Conservation (phyloP, 2,797 vertebrate genomes). For the Triplophysa yarkandensis region DNA sequence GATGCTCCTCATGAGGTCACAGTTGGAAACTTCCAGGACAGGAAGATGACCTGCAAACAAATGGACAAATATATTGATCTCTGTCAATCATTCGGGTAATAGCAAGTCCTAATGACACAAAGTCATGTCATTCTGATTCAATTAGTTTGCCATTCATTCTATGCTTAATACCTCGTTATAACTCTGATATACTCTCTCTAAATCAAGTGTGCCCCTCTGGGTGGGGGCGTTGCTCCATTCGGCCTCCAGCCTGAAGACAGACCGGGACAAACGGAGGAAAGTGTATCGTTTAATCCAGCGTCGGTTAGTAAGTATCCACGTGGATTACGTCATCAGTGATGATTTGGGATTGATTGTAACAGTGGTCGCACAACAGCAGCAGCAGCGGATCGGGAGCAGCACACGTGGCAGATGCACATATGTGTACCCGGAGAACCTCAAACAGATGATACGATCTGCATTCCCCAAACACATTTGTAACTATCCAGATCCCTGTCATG, state of each 20-base stretch:
- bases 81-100: conserved; percentile 70
- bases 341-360: background rate
- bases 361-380: conserved; percentile 53
- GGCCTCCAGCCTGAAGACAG: conserved; percentile 63
- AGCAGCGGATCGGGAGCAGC: conserved; percentile 61
- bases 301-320: conserved; percentile 66
- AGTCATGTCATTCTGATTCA: background rate
- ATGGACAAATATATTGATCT: conserved; percentile 66
- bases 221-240: conserved; percentile 67
- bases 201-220: conserved; percentile 73
- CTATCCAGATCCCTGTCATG: conserved; percentile 69
- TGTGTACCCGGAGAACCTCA: conserved; percentile 71
- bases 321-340: background rate
- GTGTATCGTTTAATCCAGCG: conserved; percentile 73
- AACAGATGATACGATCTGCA: conserved; percentile 66
- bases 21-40: no score
- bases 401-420: conserved; percentile 65
- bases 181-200: background rate
- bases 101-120: no score
- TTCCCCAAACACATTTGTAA: conserved; percentile 69
- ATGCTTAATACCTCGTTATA: no score
- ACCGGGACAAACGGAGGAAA: conserved; percentile 68
- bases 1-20: no score
- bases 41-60: no score
- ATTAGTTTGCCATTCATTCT: background rate